phyloP scores from a whole-genome alignment of 2,888 invertebrate species.

The Myathropa florea region DNA sequence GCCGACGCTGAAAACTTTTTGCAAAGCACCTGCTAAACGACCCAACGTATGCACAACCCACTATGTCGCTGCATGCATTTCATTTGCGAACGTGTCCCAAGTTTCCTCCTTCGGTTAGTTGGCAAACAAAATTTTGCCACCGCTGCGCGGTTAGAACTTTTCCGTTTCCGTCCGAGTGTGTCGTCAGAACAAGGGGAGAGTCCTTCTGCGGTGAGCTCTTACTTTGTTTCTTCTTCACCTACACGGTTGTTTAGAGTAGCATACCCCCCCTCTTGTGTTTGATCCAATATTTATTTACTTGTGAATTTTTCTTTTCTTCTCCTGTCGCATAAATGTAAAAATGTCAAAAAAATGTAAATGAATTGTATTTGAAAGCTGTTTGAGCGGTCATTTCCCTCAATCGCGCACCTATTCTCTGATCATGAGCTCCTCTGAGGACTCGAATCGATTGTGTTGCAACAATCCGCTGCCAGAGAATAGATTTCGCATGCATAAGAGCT shows the following conservation, averaged over 20 bases:
- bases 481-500: conserved; percentile 77
- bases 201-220: not conserved
- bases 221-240: conserved; percentile 12
- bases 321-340: conserved; percentile 23
- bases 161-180: not conserved
- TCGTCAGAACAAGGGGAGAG: conserved; percentile 17
- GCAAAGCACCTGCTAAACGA: not conserved
- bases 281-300: conserved; percentile 38
- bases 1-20: not conserved
- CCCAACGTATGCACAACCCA: not conserved
- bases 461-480: conserved; percentile 68
- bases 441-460: conserved; percentile 77
- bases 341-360: conserved; percentile 7
- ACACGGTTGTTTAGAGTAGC: conserved; percentile 22
- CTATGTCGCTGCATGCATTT: conserved; percentile 1
- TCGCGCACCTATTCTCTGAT: conserved; percentile 81
- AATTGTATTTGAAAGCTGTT: conserved; percentile 75
- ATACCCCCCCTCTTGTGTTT: conserved; percentile 56
- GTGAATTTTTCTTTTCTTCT: conserved; percentile 34
- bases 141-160: conserved; percentile 33
- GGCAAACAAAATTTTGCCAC: not conserved
- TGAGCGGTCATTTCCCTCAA: conserved; percentile 80
- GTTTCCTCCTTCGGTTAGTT: not conserved
- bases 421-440: conserved; percentile 81
- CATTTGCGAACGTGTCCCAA: conserved; percentile 2